Evolutionary conservation across 2,888 invertebrate species (phyloP), one percentile per base, ranked within the genome.

Genomic region (Cosmorhoe ocellata): DNA sequence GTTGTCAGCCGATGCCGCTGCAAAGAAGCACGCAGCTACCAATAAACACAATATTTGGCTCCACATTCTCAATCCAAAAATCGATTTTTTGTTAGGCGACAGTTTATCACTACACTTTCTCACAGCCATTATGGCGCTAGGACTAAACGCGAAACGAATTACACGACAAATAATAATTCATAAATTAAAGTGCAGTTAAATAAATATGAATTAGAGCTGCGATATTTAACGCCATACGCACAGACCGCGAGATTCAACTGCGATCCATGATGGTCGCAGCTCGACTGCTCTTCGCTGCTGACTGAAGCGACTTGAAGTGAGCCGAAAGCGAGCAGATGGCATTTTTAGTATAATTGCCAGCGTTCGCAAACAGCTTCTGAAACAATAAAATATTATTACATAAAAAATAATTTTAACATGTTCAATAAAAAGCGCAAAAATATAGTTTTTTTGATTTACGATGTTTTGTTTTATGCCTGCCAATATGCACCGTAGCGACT

Each of bases 11-110:
- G 79, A 73, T 61, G 74, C 74, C 61, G 67, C 68, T 58, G 76
- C 76, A 65, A 89, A 68, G 61, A 81, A 76, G 75, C 80, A 80
- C 65, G 78, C 76, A 69, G 81, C 71, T 71, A 86, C 76, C 69
- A 85, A 67, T 77, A 87, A 79, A 85, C 77, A 84, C 74, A 88
- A 74, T 79, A 86, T 84, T 84, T 81, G 81, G 78, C 76, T 82
- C 72, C 72, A 71, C 82, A 86, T 84, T 81, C 81, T 79, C 74
- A 83, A 84, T 79, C 85, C 84, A 65, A 85, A 83, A 90, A 90
- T 90, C 89, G 90, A 90, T 90, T 89, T 89, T 85, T 85, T 84
- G 81, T 81, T 83, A 78, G 77, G 74, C 77, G 84, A 84, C 84
- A 84, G 81, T 86, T 84, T 81, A 76, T 72, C 86, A 88, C 83